Evolutionary conservation across 2,113 vertebrate genomes (phyloP), one percentile per base, ranked within the genome.

Genomic region (Platichthys flesus): DNA sequence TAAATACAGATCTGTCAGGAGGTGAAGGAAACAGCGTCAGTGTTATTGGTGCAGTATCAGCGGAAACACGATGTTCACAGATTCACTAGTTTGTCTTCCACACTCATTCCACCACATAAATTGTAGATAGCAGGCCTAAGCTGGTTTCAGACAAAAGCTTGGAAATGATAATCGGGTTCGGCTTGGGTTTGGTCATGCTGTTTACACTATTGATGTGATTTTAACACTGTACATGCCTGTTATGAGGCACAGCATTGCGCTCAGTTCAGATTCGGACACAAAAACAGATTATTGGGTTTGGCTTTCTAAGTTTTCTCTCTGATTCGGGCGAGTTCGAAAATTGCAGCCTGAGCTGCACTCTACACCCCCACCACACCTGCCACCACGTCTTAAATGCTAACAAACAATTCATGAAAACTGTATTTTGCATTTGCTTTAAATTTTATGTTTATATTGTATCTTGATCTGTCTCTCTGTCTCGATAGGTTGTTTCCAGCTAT

Each of bases 401-500:
- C 51, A 54, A 54, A 54, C 20, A 54, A 54, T 54, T 14, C 20
- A 15, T 58, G 56, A 58, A 51, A 18, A 51, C 47, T 42, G 40
- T 13, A 42, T 42, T 13, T 42, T 42, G 9, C 5, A 57, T 26
- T 49, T 49, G 15, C 45, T 18, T 20, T 21, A 1, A 54, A 21
- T 54, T 54, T 9, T 54, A n/a, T 54, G 51, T 28, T 28, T 28
- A 28, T 28, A 18, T n/a, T n/a, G 5, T 21, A n/a, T 51, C 16
- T 28, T 55, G 13, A 10, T 40, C 31, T 73, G 13, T 69, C 49
- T 69, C 49, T 80, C 23, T 84, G 26, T 40, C 26, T 72, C 75
- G 59, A 1, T 76, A 98, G 98, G 98, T 95, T 99, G 98, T 94
- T 97, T 98, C 91, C 98, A 98, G 95, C 95, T 99, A 95, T 99